These are phyloP conservation scores for Tarsius wallacei DNA, from an alignment of 2,797 vertebrate species.

Conservation along the genomic window DNA sequence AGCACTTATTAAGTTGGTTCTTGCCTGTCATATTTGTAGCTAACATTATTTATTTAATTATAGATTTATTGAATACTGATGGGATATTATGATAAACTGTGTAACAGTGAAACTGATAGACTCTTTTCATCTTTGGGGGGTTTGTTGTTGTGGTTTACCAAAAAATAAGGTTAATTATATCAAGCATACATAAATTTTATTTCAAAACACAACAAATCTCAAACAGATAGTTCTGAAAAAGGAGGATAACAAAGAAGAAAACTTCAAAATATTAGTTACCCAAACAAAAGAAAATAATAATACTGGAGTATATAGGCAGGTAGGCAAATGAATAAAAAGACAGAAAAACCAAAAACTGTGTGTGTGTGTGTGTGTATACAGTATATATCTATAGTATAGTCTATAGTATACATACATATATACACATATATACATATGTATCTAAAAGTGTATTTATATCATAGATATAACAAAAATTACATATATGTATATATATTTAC, in stretches of 20 bases:
- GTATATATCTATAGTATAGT: neutral
- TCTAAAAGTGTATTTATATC: neutral
- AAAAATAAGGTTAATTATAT: neutral
- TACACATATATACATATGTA: neutral
- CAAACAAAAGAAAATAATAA: neutral
- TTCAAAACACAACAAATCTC: neutral
- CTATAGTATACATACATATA: neutral
- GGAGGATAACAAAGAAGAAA: neutral
- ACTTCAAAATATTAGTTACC: neutral
- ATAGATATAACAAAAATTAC: neutral
- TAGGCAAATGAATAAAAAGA: neutral
- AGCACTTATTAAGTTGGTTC: neutral
- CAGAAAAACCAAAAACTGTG: neutral
- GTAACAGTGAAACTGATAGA: neutral
- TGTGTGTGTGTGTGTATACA: neutral
- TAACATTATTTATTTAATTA: conserved; percentile 9
- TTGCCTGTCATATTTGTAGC: neutral
- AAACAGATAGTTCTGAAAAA: neutral
- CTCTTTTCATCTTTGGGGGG: neutral
- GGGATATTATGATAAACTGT: neutral
- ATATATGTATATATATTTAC: neutral
- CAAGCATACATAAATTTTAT: neutral
- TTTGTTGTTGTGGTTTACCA: neutral
- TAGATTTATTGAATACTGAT: neutral
- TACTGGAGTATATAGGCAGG: neutral